phyloP scores from a whole-genome alignment of 1,140 invertebrate genomes.

The Macrobrachium nipponense region DNA sequence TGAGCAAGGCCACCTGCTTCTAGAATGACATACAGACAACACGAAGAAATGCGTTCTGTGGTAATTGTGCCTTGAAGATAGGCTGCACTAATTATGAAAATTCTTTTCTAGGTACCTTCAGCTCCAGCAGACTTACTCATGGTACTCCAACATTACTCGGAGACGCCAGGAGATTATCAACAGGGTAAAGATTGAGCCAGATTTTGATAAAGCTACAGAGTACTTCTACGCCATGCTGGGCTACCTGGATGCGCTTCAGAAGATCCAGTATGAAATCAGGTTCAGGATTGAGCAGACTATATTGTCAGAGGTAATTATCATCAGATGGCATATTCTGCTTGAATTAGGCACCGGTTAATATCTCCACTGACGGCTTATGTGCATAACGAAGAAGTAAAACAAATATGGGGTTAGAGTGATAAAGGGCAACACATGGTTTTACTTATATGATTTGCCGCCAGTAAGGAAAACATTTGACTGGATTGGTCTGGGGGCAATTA shows the following conservation, averaged over 20 bases:
- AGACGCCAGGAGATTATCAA: conserved; percentile 55
- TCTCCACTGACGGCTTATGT: too few relatives aligned
- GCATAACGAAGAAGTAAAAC: too few relatives aligned
- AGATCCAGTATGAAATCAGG: conserved; percentile 56
- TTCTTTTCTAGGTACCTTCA: conserved; percentile 40
- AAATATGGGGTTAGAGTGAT: too few relatives aligned
- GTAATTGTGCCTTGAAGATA: too few relatives aligned
- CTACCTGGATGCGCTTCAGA: conserved; percentile 66
- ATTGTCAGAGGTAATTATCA: conserved; percentile 27
- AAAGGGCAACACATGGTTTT: too few relatives aligned
- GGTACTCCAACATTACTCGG: conserved; percentile 59
- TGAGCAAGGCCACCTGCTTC: too few relatives aligned
- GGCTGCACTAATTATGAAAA: not conserved
- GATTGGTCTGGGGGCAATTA: too few relatives aligned
- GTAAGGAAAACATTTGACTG: too few relatives aligned
- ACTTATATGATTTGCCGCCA: too few relatives aligned
- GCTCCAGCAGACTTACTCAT: conserved; percentile 51
- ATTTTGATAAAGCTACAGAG: conserved; percentile 60
- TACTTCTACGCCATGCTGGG: conserved; percentile 66
- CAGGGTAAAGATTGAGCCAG: conserved; percentile 60
- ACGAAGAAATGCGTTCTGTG: too few relatives aligned
- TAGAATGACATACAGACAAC: too few relatives aligned
- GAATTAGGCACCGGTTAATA: not conserved
- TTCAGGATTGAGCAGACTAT: conserved; percentile 39
- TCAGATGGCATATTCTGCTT: not conserved